Conservation (phyloP, 2,797 vertebrate genomes). For the Parambassis ranga region DNA sequence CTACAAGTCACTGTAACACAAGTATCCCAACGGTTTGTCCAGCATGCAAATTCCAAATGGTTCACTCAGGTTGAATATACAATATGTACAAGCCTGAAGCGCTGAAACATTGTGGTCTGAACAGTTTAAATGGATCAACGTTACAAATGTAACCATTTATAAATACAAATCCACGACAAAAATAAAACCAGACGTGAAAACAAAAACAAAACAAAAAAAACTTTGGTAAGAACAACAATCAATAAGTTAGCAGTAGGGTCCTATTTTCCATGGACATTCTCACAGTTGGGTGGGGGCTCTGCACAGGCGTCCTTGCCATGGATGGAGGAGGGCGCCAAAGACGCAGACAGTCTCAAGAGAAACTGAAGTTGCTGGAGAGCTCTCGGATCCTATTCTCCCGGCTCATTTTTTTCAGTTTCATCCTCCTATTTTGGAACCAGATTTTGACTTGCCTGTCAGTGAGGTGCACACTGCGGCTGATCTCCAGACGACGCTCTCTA, state of each 20-base stretch:
- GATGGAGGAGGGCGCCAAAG: slow-evolving; percentile 67
- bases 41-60: slow-evolving; percentile 78
- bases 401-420: slow-evolving; percentile 99
- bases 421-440: slow-evolving; percentile 99
- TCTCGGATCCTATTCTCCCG: slow-evolving; percentile 96
- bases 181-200: slow-evolving; percentile 68
- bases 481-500: slow-evolving; percentile 97
- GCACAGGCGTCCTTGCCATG: slow-evolving; percentile 57
- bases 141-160: slow-evolving; percentile 68
- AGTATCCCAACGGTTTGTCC: slow-evolving; percentile 61
- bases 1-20: slow-evolving; percentile 57
- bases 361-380: slow-evolving; percentile 96
- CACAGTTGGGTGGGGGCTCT: slow-evolving; percentile 58
- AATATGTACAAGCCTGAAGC: slow-evolving; percentile 72
- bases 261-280: slow-evolving; percentile 66
- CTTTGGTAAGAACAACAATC: slow-evolving; percentile 68
- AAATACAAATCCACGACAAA: slow-evolving; percentile 76
- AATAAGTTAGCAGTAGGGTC: slow-evolving; percentile 81
- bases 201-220: slow-evolving; percentile 58
- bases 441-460: slow-evolving; percentile 99
- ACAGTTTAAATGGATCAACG: slow-evolving; percentile 48
- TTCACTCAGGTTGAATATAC: slow-evolving; percentile 61
- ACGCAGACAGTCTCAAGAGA: slow-evolving; percentile 87
- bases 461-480: slow-evolving; percentile 97
- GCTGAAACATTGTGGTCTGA: slow-evolving; percentile 62